Evolutionary conservation across 2,797 vertebrate genomes (phyloP), one percentile per base, ranked within the genome.

Genomic region (Myiothlypis coronata): DNA sequence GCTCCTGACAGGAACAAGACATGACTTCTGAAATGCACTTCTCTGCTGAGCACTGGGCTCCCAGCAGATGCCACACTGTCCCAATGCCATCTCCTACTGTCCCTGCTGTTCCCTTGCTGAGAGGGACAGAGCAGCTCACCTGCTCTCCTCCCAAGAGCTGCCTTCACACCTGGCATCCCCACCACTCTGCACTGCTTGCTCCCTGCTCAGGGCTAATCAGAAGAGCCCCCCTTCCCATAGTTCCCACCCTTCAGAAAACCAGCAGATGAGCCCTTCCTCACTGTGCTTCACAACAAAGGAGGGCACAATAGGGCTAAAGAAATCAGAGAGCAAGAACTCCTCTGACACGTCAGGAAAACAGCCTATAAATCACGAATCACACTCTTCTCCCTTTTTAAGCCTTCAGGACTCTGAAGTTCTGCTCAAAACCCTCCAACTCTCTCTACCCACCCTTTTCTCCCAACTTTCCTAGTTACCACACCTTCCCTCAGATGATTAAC

Each of bases 81-180:
- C 37, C 0, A 0, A 19, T 9, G 49, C 52, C 46, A n/a, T 9
- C 49, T 60, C 27, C 80, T 60, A 14, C 72, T 11, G 11, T 21
- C 32, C 24, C 84, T 76, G 39, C 70, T 75, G 47, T 3, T 52
- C 30, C 41, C 70, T 14, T 21, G n/a, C 27, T 20, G 24, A 34
- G 17, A 60, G n/a, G 17, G 28, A 71, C 2, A 8, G 11, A 57
- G 71, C 39, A 57, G 65, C 44, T 93, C 50, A 53, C 32, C 19
- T 21, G 37, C 19, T 55, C 46, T 44, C 15, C 41, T 28, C 23
- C 12, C 44, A 41, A 4, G 24, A 44, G 19, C 34, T 24, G 26
- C 21, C 47, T 74, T 56, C 61, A 35, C 30, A 49, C 3, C 16
- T 8, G 30, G 11, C 32, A 79, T 7, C 26, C 64, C 18, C 43